phyloP scores from a whole-genome alignment of 2,113 vertebrate genomes.

The Amazona guildingii region DNA sequence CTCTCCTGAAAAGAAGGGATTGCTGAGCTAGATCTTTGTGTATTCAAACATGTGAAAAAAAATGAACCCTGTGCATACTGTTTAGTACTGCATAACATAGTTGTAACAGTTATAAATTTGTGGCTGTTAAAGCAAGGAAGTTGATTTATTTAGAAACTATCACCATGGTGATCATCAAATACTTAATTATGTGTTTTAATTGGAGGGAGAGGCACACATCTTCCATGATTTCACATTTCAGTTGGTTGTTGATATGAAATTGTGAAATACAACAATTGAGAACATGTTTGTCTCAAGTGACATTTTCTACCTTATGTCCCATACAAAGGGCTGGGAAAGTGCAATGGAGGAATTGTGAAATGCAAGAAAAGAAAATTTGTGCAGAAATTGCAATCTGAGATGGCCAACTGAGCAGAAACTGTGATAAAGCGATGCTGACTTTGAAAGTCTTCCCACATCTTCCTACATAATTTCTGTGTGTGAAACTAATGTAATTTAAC shows the following conservation, averaged over 20 bases:
- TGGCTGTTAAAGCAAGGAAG: not conserved
- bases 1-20: not conserved
- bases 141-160: not conserved
- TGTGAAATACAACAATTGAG: not conserved
- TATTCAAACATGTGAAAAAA: not conserved
- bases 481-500: not conserved
- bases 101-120: not conserved
- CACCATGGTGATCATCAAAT: not conserved
- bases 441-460: not conserved
- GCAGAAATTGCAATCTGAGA: not conserved
- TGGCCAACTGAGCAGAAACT: not conserved
- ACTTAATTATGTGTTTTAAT: not conserved
- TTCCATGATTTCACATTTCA: not conserved
- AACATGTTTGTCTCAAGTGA: not conserved
- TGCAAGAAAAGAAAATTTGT: not conserved
- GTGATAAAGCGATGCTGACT: not conserved
- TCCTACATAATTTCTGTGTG: not conserved
- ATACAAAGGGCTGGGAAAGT: not conserved
- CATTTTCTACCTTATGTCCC: not conserved
- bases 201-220: not conserved
- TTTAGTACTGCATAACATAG: not conserved
- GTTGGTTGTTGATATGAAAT: not conserved
- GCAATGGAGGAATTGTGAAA: not conserved
- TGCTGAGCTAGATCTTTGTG: not conserved
- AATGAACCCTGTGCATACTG: fast-evolving